Base-by-base conservation (phyloP, 2,888 invertebrate species). In the Mythimna ferrago region DNA sequence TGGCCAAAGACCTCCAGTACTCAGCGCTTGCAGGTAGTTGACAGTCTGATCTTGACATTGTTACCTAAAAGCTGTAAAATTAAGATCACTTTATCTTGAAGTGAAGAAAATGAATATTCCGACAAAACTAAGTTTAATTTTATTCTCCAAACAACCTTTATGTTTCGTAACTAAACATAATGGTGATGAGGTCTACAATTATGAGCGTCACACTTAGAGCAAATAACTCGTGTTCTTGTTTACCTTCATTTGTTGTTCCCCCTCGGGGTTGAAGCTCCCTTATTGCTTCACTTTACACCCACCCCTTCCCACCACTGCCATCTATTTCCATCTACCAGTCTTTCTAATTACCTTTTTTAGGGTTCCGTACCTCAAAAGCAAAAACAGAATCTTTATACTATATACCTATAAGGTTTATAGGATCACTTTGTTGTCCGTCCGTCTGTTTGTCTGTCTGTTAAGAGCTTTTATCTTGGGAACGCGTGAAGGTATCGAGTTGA, bases 221-320 rank as follows among this genome's bases (percentile, higher is more conserved):
- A 51, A 66, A 80, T 75, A 75, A 67, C 76, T 60, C 38, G n/a
- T 19, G 76, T 67, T 53, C 53, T 65, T 65, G 64, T 71, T 77
- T 78, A 71, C 66, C 78, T 67, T 48, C 26, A 44, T 60, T 68
- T 82, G 54, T 68, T 77, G 48, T 58, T 56, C 62, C 19, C 57
- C 66, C 51, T 71, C 21, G 14, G 76, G 78, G 58, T 26, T 71
- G 32, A 60, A 54, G 10, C 48, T 77, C 65, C 26, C 57, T 77
- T 67, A 78, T 78, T 82, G 57, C 61, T 54, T n/a, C 21, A 57
- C 14, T 72, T 71, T 66, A 60, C 57, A 21, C 21, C 32, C 67
- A 65, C 77, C 60, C 54, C n/a, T 44, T 54, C 5, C 32, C 41
- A 68, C 32, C 41, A 68, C 44, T 56, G 38, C 26, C 54, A 62